Evolutionary conservation across 2,888 invertebrate species (phyloP).

Genomic region (Lithophane socia): DNA sequence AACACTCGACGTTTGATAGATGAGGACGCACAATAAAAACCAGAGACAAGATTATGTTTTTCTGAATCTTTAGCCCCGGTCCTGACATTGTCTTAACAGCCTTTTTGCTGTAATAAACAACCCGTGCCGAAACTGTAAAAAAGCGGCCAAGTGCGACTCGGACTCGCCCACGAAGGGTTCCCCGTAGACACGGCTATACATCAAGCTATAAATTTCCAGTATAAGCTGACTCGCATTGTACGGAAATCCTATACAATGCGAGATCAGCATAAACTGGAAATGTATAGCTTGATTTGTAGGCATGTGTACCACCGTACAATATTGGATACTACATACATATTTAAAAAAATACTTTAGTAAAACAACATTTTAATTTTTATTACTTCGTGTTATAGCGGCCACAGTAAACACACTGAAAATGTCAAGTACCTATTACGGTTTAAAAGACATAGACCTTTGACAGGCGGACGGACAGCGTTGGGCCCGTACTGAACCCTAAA

Average conservation of each 20-base stretch:
- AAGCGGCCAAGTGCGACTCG: not conserved
- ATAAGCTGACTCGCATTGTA: no score
- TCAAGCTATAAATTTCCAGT: no score
- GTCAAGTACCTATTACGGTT: not conserved
- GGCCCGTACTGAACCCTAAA: conserved; percentile 27
- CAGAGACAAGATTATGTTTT: conserved; percentile 67
- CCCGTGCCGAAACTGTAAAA: conserved; percentile 69
- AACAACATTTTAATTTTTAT: not conserved
- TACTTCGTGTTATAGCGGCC: not conserved
- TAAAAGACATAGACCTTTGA: not conserved
- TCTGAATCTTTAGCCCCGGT: conserved; percentile 65
- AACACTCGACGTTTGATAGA: conserved; percentile 69
- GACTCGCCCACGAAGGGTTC: not conserved
- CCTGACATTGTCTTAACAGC: conserved; percentile 66
- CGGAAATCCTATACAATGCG: no score
- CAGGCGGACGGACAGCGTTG: not conserved
- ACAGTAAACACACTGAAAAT: not conserved
- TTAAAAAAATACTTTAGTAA: no score
- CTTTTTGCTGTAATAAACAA: conserved; percentile 77
- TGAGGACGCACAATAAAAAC: conserved; percentile 67
- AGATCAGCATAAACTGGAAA: no score
- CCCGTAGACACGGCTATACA: no score
- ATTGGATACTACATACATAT: not conserved
- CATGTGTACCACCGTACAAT: not conserved
- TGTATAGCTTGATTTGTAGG: no score